A percentile compares a stretch with the other conserved stretches of the same genome.
phyloP scores from a whole-genome alignment of 1,140 invertebrate species.

The Nixonia krombeini region DNA sequence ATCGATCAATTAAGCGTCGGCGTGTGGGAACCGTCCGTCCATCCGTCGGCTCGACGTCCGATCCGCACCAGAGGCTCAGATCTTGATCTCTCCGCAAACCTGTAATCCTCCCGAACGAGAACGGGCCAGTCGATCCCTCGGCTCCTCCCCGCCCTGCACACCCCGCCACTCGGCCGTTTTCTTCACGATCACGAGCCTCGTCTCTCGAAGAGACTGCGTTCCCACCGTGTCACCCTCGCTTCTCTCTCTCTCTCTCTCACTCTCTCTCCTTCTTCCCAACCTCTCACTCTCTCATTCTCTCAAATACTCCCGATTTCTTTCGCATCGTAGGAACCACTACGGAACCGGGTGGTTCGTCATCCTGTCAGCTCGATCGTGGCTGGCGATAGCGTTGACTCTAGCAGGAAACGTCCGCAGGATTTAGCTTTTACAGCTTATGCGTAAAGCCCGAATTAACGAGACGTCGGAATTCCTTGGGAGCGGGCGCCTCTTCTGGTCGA shows the following conservation, averaged over 20 bases:
- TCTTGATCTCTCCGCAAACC: slow-evolving; percentile 70
- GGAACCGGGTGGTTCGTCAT: slow-evolving; percentile 54
- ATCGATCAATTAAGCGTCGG: slow-evolving; percentile 72
- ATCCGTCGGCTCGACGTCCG: slow-evolving; percentile 49
- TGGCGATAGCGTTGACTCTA: slow-evolving; percentile 31
- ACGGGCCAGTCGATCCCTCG: slow-evolving; percentile 45
- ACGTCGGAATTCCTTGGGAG: slow-evolving; percentile 35
- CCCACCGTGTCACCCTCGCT: slow-evolving; percentile 53
- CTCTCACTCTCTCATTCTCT: too few species aligned
- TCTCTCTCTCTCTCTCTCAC: slow-evolving; percentile 18
- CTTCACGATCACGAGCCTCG: slow-evolving; percentile 41
- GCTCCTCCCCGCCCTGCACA: slow-evolving; percentile 27
- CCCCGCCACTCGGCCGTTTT: slow-evolving; percentile 24
- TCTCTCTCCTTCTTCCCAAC: too few species aligned
- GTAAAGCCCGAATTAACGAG: slow-evolving; percentile 48
- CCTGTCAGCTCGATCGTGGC: slow-evolving; percentile 53
- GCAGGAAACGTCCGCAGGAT: slow-evolving; percentile 47
- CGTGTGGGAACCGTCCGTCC: slow-evolving; percentile 70
- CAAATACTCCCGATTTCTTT: slow-evolving; percentile 45
- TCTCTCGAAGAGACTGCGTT: slow-evolving; percentile 39
- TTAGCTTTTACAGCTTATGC: slow-evolving; percentile 49
- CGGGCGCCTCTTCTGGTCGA: too few species aligned
- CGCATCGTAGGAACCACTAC: slow-evolving; percentile 44
- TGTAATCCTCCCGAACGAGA: slow-evolving; percentile 63
- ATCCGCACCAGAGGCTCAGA: slow-evolving; percentile 64